Percentiles rank a stretch among this genome's conserved stretches.
These are phyloP conservation scores for Rugalucina vietnamica DNA, from an alignment of 2,888 invertebrate species.

Conservation along the genomic window DNA sequence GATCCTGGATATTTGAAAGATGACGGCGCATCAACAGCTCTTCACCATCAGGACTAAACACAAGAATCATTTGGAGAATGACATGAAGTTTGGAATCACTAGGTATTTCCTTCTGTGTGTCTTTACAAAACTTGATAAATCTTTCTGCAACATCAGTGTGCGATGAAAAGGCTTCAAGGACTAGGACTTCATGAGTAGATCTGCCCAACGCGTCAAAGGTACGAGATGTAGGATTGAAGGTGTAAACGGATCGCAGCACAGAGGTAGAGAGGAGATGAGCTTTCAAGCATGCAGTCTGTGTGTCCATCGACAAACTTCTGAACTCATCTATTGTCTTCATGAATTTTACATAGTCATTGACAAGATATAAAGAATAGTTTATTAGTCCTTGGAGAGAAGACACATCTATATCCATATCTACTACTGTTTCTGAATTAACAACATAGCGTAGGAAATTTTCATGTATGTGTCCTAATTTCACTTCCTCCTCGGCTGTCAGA, in stretches of 20 bases:
- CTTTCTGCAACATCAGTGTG: not conserved
- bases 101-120: constrained; percentile 84
- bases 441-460: no score
- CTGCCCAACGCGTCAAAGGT: no score
- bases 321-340: constrained; percentile 89
- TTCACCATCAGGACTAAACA: constrained; percentile 93
- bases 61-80: constrained; percentile 94
- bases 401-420: no score
- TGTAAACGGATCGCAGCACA: constrained; percentile 95
- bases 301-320: constrained; percentile 96
- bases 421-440: no score
- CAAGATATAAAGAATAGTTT: no score
- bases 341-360: no score
- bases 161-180: not conserved
- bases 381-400: no score
- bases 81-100: constrained; percentile 95
- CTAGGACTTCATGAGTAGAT: not conserved
- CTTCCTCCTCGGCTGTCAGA: no score
- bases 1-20: constrained; percentile 81
- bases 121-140: not conserved
- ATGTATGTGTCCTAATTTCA: no score
- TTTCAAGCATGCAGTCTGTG: constrained; percentile 94
- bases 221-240: constrained; percentile 90
- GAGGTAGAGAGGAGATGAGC: constrained; percentile 87
- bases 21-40: constrained; percentile 85